Conservation (phyloP, 2,797 vertebrate species). For the Lindbergichthys nudifrons region DNA sequence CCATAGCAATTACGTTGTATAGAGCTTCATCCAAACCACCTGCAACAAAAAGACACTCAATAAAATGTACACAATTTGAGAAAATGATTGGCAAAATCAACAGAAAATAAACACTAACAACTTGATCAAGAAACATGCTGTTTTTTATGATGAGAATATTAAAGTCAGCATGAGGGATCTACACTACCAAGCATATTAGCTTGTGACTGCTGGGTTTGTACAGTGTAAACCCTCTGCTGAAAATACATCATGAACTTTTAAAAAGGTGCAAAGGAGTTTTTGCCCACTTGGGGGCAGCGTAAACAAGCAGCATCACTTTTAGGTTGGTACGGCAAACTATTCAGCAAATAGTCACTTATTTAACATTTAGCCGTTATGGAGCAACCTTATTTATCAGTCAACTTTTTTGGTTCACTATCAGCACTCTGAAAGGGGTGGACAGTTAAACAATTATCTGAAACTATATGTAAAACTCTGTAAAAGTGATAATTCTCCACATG, state of each 20-base stretch:
- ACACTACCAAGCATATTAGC: too few species aligned
- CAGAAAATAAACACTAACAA: not conserved
- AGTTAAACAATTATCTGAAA: not conserved
- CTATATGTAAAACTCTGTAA: too few species aligned
- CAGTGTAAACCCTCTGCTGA: not conserved
- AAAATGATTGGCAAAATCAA: not conserved
- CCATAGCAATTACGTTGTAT: slow-evolving; percentile 98
- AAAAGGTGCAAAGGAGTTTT: not conserved
- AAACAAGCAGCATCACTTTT: not conserved
- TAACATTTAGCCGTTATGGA: not conserved
- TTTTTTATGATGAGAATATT: too few species aligned
- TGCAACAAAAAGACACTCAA: slow-evolving; percentile 66
- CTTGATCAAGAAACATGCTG: not conserved
- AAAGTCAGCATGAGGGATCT: too few species aligned
- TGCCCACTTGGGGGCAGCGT: not conserved
- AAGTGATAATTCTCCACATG: not conserved
- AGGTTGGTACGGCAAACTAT: not conserved
- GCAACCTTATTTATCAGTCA: not conserved
- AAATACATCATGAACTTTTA: not conserved
- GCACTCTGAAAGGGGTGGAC: too few species aligned
- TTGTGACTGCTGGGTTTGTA: not conserved
- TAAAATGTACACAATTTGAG: not conserved
- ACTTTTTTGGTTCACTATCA: too few species aligned
- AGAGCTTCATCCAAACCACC: slow-evolving; percentile 97
- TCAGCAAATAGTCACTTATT: slow-evolving; percentile 1